Conservation (phyloP, 2,888 invertebrate species). For the Druceiella hillmani region DNA sequence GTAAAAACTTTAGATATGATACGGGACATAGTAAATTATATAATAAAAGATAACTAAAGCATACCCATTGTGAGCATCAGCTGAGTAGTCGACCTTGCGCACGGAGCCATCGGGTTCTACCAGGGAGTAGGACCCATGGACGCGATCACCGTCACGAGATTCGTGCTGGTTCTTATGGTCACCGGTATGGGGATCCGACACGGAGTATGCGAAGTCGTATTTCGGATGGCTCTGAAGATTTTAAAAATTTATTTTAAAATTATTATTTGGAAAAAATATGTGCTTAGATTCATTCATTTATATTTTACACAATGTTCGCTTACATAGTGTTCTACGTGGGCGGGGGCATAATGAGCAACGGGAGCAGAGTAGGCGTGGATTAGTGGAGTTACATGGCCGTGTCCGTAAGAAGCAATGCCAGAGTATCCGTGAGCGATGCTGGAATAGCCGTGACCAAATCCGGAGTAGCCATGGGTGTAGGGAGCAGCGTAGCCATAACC, state of each 20-base stretch:
- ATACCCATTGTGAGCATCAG: constrained; percentile 51
- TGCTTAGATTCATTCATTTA: no score
- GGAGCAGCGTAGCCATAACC: no score
- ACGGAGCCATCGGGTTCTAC: constrained; percentile 51
- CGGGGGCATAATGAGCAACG: constrained; percentile 23
- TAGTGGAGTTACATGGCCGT: constrained; percentile 28
- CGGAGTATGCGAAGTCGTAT: constrained; percentile 49
- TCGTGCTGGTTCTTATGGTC: constrained; percentile 52
- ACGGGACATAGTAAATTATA: no score
- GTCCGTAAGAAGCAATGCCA: no score
- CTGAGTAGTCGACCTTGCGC: constrained; percentile 51
- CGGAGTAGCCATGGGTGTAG: no score
- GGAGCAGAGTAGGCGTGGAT: constrained; percentile 27
- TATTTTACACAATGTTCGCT: no score
- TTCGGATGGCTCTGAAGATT: constrained; percentile 38
- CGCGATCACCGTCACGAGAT: constrained; percentile 47
- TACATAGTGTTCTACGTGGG: constrained; percentile 27
- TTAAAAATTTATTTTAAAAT: not conserved
- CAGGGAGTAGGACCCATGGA: constrained; percentile 47
- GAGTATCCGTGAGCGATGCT: no score
- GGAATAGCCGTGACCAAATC: no score
- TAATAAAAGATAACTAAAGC: no score
- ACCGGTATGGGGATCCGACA: constrained; percentile 51
- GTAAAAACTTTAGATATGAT: constrained; percentile 15
- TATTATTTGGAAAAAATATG: no score